Evolutionary conservation across 1,140 invertebrate genomes (phyloP).

Genomic region (Condylostylus longicornis): DNA sequence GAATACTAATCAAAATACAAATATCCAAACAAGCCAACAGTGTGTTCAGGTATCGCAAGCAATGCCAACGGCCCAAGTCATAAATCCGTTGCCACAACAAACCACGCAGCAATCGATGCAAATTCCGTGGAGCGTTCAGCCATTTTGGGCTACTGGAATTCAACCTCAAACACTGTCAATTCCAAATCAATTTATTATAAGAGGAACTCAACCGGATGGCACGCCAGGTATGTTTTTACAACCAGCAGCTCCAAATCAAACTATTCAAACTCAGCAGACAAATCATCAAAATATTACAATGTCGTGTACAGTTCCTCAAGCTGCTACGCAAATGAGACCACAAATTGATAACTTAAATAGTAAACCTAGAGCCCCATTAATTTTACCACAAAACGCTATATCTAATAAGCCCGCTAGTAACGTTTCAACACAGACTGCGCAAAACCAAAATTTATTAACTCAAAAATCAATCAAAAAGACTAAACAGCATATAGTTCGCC

Average conservation of each 20-base stretch:
- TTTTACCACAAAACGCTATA: constrained; percentile 41
- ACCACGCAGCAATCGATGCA: constrained; percentile 43
- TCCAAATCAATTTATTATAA: constrained; percentile 70
- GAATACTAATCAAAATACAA: constrained; percentile 15
- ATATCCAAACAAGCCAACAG: constrained; percentile 36
- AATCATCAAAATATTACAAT: constrained; percentile 15
- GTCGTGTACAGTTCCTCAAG: too few species aligned
- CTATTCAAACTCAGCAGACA: constrained; percentile 30
- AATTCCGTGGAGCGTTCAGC: constrained; percentile 45
- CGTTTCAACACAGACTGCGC: constrained; percentile 56
- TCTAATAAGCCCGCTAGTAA: constrained; percentile 55
- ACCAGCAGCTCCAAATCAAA: constrained; percentile 50
- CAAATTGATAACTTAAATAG: too few species aligned
- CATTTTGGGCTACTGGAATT: constrained; percentile 50
- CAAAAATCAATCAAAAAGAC: constrained; percentile 23
- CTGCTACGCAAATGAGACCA: constrained; percentile 3
- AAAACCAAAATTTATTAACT: constrained; percentile 28
- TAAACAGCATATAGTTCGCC: constrained; percentile 37
- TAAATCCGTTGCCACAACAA: constrained; percentile 45
- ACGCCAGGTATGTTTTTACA: constrained; percentile 65
- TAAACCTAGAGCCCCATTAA: constrained; percentile 26
- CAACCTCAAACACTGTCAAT: constrained; percentile 49
- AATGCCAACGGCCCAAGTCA: constrained; percentile 44
- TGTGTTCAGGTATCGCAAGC: constrained; percentile 51
- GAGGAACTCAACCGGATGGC: constrained; percentile 60